Evolutionary conservation across 2,888 invertebrate species (phyloP).

Genomic region (Yponomeuta malinellus): DNA sequence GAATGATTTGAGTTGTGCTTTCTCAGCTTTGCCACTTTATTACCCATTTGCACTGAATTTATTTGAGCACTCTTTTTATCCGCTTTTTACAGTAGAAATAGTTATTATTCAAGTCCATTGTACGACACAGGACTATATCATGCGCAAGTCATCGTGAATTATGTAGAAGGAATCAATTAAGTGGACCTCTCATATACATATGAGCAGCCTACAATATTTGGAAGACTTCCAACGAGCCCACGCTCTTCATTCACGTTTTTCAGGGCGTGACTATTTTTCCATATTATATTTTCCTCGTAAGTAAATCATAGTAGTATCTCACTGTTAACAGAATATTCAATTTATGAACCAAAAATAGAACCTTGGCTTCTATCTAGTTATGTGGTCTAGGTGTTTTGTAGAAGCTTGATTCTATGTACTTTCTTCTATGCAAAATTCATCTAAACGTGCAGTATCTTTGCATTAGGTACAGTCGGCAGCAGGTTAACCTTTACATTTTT

Average conservation of each 20-base stretch:
- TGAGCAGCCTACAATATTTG: slow-evolving; percentile 7
- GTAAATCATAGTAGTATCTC: neutral
- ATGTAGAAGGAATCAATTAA: slow-evolving; percentile 12
- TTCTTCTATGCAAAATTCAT: no score
- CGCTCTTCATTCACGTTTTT: slow-evolving; percentile 5
- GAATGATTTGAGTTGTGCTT: no score
- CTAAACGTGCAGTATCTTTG: no score
- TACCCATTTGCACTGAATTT: no score
- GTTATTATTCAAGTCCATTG: neutral
- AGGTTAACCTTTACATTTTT: no score
- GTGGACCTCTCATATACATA: slow-evolving; percentile 1
- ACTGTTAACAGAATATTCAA: neutral
- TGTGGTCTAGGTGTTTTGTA: no score
- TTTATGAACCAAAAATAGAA: neutral
- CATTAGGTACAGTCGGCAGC: no score
- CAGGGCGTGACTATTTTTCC: neutral
- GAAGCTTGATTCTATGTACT: no score
- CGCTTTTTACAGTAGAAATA: no score
- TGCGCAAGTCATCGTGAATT: slow-evolving; percentile 4
- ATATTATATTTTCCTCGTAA: neutral
- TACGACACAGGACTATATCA: neutral
- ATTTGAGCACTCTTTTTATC: no score
- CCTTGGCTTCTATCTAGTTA: no score
- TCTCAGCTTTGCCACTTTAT: no score
- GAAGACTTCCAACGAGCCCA: neutral